phyloP scores from a whole-genome alignment of 2,113 vertebrate species.

The Pycnonotus jocosus region DNA sequence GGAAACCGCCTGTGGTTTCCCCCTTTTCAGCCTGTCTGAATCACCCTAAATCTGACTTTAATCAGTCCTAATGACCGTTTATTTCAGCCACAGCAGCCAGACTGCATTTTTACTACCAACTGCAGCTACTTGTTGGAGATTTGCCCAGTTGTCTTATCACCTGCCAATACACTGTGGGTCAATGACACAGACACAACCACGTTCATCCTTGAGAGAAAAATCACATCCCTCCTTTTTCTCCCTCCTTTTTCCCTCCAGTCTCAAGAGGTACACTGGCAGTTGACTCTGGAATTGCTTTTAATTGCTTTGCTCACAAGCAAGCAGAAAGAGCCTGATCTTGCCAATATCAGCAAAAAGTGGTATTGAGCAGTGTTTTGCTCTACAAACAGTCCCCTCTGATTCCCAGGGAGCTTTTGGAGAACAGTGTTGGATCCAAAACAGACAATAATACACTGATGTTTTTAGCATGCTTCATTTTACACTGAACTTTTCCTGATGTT shows the following conservation, averaged over 20 bases:
- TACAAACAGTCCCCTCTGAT: neutral
- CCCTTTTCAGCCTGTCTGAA: conserved; percentile 55
- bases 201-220: conserved; percentile 18
- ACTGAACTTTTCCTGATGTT: neutral
- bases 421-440: neutral
- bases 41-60: conserved; percentile 70
- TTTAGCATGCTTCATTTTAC: neutral
- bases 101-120: conserved; percentile 59
- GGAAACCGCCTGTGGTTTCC: conserved; percentile 60
- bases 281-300: neutral
- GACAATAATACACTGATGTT: neutral
- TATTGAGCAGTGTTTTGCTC: neutral
- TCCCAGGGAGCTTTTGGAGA: neutral
- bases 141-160: conserved; percentile 61
- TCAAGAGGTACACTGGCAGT: neutral
- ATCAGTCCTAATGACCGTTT: conserved; percentile 72
- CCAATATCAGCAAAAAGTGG: neutral
- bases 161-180: conserved; percentile 39
- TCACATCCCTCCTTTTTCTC: neutral
- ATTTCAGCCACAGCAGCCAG: conserved; percentile 62
- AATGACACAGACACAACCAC: neutral
- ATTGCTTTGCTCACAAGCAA: conserved; percentile 13
- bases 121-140: conserved; percentile 61
- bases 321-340: neutral
- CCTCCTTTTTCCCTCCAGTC: neutral